These are phyloP conservation scores for Cordilura impudica DNA, from an alignment of 2,888 invertebrate species.

Conservation along the genomic window DNA sequence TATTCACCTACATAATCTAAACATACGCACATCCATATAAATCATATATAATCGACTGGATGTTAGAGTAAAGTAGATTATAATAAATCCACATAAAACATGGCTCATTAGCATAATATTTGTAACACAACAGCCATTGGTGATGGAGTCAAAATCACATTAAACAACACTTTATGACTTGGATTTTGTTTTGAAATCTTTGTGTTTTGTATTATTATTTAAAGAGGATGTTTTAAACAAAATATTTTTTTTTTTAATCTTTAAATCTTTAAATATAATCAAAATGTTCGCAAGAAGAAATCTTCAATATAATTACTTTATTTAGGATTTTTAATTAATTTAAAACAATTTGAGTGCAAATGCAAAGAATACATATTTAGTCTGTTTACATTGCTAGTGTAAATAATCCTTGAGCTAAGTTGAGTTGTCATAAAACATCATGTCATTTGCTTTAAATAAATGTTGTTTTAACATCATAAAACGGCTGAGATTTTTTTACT, in stretches of 20 bases:
- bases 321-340: conserved; percentile 62
- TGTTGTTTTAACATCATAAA: conserved; percentile 60
- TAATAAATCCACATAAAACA: conserved; percentile 14
- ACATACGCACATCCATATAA: neutral
- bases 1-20: conserved; percentile 10
- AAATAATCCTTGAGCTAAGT: conserved; percentile 51
- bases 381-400: conserved; percentile 49
- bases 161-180: neutral
- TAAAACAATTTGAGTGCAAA: conserved; percentile 39
- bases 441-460: conserved; percentile 64
- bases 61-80: conserved; percentile 5
- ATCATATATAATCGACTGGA: neutral
- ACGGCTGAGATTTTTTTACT: conserved; percentile 52
- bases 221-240: neutral
- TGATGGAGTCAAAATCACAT: neutral
- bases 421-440: conserved; percentile 61
- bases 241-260: neutral
- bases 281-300: conserved; percentile 14
- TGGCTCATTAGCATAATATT: conserved; percentile 32
- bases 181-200: neutral
- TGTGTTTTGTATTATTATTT: neutral
- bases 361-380: conserved; percentile 7
- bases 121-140: neutral
- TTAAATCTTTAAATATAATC: conserved; percentile 28
- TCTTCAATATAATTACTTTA: conserved; percentile 56